Evolutionary conservation across 2,113 vertebrate species (phyloP).

Genomic region (Bubo scandiacus): DNA sequence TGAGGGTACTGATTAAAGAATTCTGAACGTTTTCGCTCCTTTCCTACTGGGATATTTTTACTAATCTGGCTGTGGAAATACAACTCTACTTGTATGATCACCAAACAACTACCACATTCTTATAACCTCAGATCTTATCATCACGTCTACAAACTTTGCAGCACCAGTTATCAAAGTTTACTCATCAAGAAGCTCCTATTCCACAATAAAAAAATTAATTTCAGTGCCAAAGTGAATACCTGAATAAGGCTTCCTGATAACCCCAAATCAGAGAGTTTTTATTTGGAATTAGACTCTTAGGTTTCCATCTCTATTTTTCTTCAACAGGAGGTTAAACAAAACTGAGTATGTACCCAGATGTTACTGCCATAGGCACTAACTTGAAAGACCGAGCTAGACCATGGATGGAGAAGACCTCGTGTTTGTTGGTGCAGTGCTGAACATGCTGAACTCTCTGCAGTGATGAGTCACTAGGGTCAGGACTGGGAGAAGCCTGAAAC

Average conservation of each 20-base stretch:
- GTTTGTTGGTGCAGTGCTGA: not conserved
- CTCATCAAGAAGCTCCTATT: not conserved
- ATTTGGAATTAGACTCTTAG: not conserved
- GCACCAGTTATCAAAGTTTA: not conserved
- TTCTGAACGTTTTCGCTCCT: not conserved
- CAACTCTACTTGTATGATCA: not conserved
- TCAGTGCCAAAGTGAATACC: not conserved
- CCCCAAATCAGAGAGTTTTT: not conserved
- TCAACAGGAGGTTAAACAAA: not conserved
- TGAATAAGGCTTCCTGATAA: not conserved
- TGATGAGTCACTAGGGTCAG: not conserved
- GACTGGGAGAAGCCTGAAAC: not conserved
- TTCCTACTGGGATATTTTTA: not conserved
- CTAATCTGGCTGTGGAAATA: not conserved
- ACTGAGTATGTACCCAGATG: not conserved
- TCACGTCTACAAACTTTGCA: not conserved
- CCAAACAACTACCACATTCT: not conserved
- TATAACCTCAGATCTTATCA: conserved; percentile 35
- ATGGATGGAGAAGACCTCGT: not conserved
- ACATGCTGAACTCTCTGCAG: not conserved
- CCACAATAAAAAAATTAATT: not conserved
- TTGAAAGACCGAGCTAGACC: not conserved
- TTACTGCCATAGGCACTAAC: not conserved
- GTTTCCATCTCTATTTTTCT: not conserved
- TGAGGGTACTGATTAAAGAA: not conserved